These are phyloP conservation scores for Pandemis cinnamomeana DNA, from an alignment of 2,888 invertebrate species.

Conservation along the genomic window DNA sequence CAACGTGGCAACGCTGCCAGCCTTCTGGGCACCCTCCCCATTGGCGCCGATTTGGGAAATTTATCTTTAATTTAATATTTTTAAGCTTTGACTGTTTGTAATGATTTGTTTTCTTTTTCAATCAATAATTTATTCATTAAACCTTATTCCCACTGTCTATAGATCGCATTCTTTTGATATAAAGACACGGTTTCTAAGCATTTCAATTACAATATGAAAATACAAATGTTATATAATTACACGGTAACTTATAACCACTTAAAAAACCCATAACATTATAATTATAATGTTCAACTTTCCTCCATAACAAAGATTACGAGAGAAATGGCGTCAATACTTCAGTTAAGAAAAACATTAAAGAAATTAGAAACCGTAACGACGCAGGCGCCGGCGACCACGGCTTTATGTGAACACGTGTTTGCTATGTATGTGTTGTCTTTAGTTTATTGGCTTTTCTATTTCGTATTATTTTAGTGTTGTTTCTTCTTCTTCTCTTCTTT, in stretches of 20 bases:
- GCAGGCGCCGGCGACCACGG: background rate
- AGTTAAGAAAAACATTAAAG: slow-evolving; percentile 51
- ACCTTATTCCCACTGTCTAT: no score
- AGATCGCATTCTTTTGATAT: no score
- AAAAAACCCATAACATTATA: slow-evolving; percentile 1
- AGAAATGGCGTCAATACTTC: slow-evolving; percentile 17
- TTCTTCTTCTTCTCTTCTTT: no score
- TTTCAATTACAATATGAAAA: no score
- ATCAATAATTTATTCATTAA: no score
- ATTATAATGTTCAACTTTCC: slow-evolving; percentile 11
- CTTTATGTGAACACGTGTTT: slow-evolving; percentile 2
- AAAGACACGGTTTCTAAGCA: no score
- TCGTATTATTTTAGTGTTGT: background rate
- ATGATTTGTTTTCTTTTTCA: no score
- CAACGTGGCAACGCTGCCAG: no score
- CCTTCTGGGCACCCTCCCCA: no score
- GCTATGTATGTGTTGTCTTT: background rate
- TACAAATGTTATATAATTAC: background rate
- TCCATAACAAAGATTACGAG: slow-evolving; percentile 14
- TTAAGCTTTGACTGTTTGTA: no score
- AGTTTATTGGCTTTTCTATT: background rate
- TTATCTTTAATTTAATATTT: no score
- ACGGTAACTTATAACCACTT: background rate
- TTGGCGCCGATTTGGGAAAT: no score
- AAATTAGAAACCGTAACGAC: slow-evolving; percentile 62